Base-by-base conservation (phyloP, 2,888 invertebrate species). In the Carpatolechia fugitivella region DNA sequence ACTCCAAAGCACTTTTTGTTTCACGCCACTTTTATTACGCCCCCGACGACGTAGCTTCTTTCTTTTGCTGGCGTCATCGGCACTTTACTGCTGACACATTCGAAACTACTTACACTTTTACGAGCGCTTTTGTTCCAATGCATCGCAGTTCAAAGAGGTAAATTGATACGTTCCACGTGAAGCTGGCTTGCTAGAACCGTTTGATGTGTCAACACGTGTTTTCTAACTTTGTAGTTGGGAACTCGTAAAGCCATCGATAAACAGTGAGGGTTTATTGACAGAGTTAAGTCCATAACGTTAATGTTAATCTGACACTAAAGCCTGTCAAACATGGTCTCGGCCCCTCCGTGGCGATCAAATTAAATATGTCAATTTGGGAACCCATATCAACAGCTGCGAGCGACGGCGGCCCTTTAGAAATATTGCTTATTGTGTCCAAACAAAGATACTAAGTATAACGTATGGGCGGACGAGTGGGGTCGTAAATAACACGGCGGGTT, bases 351-450 rank as follows among this genome's bases (percentile, higher is more conserved):
- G 86, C 81, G 87, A 89, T 89, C 88, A 87, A 90, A 90, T 90
- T 90, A 90, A 90, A 90, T 89, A 89, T 89, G 90, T 90, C 90
- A 90, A 90, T 90, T 90, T 83, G 83, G 84, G 83, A 80, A 90
- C 90, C 89, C 89, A 86, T 89, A 90, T 90, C 90, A 90, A 86
- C 88, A 88, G 90, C 89, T 89, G 90, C 86, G 81, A 80, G 80
- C 82, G 88, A 85, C 86, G 86, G 82, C 85, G 82, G 82, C 79
- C 83, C 86, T 86, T 87, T 88, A 86, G 87, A 90, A 90, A 90
- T 90, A 90, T 90, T 85, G 87, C 89, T 89, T 88, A 90, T 90
- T 89, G 90, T 90, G 90, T 90, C 89, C 89, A 90, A 90, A 90
- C 90, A 90, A 88, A 90, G 90, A 89, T 90, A 89, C 88, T 87